Evolutionary conservation across 2,797 vertebrate species (phyloP).

Genomic region (Aeoliscus strigatus): DNA sequence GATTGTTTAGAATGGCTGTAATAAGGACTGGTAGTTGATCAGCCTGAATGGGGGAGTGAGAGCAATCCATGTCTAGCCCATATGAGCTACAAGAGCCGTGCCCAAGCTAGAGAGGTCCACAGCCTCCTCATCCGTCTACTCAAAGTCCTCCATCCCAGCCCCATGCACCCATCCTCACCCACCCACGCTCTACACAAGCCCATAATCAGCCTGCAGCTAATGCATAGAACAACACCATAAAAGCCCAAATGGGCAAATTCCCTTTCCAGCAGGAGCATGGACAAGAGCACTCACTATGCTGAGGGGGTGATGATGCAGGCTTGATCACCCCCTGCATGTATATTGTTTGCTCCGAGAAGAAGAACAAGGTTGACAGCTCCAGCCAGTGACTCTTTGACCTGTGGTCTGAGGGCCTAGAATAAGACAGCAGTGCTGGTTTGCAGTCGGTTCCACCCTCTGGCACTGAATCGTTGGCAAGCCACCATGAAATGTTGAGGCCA

Average conservation of each 20-base stretch:
- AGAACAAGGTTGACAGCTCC: conserved; percentile 37
- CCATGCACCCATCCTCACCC: conserved; percentile 43
- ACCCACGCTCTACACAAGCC: conserved; percentile 48
- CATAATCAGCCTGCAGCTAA: conserved; percentile 54
- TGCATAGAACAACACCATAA: conserved; percentile 66
- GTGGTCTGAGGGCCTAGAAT: conserved; percentile 19
- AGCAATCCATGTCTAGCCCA: conserved; percentile 58
- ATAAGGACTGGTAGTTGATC: conserved; percentile 31
- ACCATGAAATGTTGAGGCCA: conserved; percentile 52
- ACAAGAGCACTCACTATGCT: conserved; percentile 33
- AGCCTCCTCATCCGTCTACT: conserved; percentile 54
- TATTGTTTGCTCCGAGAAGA: conserved; percentile 17
- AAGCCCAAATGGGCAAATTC: conserved; percentile 45
- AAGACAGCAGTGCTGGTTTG: conserved; percentile 33
- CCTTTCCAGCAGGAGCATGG: conserved; percentile 38
- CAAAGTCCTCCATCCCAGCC: conserved; percentile 48
- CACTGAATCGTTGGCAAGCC: conserved; percentile 48
- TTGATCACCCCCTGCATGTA: conserved; percentile 34
- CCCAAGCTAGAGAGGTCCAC: conserved; percentile 57
- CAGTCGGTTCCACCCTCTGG: conserved; percentile 37
- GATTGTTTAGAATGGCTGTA: conserved; percentile 32
- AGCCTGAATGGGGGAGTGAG: conserved; percentile 39
- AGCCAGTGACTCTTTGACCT: conserved; percentile 51
- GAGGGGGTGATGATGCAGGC: conserved; percentile 25
- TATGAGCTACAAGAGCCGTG: conserved; percentile 35